phyloP scores from a whole-genome alignment of 2,113 vertebrate genomes.

The Suricata suricatta region DNA sequence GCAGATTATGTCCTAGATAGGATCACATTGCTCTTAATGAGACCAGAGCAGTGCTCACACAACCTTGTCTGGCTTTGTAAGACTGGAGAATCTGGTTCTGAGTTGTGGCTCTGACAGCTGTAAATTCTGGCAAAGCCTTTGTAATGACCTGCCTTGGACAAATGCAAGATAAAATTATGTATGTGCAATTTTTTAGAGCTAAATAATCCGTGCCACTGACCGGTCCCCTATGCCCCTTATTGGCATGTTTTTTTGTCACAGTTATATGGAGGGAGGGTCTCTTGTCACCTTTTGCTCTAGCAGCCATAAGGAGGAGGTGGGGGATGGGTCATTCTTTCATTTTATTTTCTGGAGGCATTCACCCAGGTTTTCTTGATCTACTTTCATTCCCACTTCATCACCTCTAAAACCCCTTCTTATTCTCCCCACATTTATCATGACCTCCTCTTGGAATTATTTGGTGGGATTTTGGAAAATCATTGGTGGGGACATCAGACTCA shows the following conservation, averaged over 20 bases:
- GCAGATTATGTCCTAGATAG: background rate
- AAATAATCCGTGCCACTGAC: background rate
- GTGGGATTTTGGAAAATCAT: constrained; percentile 88
- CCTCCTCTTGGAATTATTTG: constrained; percentile 90
- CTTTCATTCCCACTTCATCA: background rate
- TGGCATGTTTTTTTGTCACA: background rate
- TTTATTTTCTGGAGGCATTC: background rate
- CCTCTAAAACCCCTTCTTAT: background rate
- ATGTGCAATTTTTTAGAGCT: background rate
- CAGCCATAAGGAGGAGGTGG: background rate
- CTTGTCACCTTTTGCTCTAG: background rate
- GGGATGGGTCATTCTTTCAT: background rate
- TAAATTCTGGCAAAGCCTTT: background rate
- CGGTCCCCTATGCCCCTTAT: background rate
- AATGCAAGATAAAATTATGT: background rate
- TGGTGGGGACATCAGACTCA: constrained; percentile 87
- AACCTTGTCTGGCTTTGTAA: background rate
- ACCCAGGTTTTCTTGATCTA: background rate
- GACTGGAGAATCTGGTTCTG: background rate
- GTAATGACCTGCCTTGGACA: background rate
- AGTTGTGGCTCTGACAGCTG: background rate
- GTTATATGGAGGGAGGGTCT: background rate
- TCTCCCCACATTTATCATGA: constrained; percentile 81
- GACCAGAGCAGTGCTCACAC: background rate
- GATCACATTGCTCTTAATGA: background rate